Base-by-base conservation (phyloP, 2,113 vertebrate species). In the Stercorarius parasiticus region DNA sequence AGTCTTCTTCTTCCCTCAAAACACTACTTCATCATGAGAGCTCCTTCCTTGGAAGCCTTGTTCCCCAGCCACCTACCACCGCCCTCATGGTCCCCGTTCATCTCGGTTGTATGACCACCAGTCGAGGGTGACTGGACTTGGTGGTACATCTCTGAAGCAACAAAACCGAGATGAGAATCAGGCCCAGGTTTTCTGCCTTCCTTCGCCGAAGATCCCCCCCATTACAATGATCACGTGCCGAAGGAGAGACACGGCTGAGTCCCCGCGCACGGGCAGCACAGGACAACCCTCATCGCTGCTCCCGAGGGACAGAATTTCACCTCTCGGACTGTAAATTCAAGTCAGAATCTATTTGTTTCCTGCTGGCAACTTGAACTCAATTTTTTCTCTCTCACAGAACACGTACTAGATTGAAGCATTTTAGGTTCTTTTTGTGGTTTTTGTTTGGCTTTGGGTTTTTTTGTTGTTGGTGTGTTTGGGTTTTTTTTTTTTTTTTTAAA, bases 191-290 rank as follows among this genome's bases (percentile, higher is more conserved):
- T 34, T 13, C 19, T 16, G 45, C 61, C 14, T 42, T 66, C 25
- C 55, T 70, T 42, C 4, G 0, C 0, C 45, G 50, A 76, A 80
- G 70, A 47, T 29, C 10, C 22, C 34, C 25, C 47, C n/a, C 1
- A 1, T 27, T 36, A 47, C 27, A 80, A 50, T 0, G 0, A 53
- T 26, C 4, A 0, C 7, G 12, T 22, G 40, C 58, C 40, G 7
- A 7, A 0, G 2, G 49, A 78, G 66, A 19, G 53, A 45, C 3
- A 23, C 0, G 5, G 47, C 40, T 2, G 45, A 21, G 36, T 5
- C 27, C 45, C 38, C 0, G 0, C 26, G 27, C n/a, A 40, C 0
- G 3, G 26, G 38, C 1, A 12, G 80, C 67, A 58, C 40, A 34
- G 36, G 36, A 61, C 3, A 55, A 32, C 43, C 52, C 45, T 40